phyloP scores from a whole-genome alignment of 1,140 invertebrate genomes.

The Ectropis grisescens region DNA sequence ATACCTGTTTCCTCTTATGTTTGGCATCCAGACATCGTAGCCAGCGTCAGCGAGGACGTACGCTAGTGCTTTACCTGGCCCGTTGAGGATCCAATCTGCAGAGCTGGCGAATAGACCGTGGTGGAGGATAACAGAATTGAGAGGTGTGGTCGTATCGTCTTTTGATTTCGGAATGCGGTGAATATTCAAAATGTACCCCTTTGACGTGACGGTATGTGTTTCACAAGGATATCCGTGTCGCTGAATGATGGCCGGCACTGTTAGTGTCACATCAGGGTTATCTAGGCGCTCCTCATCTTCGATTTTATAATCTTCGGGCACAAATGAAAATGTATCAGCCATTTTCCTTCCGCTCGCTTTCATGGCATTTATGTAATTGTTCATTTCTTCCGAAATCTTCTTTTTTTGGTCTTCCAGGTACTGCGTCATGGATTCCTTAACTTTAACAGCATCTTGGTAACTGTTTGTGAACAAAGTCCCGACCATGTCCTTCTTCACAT shows the following conservation, averaged over 20 bases:
- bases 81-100: conserved; percentile 82
- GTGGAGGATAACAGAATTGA: conserved; percentile 74
- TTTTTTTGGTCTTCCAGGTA: conserved; percentile 36
- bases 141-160: conserved; percentile 14
- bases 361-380: conserved; percentile 14
- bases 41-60: conserved; percentile 73
- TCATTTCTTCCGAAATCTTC: conserved; percentile 23
- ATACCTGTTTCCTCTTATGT: conserved; percentile 75
- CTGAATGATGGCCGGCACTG: conserved; percentile 71
- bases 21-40: conserved; percentile 79
- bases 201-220: conserved; percentile 75
- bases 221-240: conserved; percentile 78
- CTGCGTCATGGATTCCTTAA: conserved; percentile 26
- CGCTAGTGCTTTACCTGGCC: conserved; percentile 73
- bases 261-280: conserved; percentile 46
- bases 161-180: conserved; percentile 76
- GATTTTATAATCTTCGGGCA: conserved; percentile 22
- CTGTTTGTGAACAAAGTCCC: conserved; percentile 28
- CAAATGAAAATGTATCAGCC: conserved; percentile 26
- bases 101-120: conserved; percentile 84
- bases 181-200: conserved; percentile 80
- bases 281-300: conserved; percentile 3
- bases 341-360: conserved; percentile 21
- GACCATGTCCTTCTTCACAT: conserved; percentile 29
- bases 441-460: conserved; percentile 27